phyloP scores from a whole-genome alignment of 2,797 vertebrate genomes.

The Dryobates pubescens region DNA sequence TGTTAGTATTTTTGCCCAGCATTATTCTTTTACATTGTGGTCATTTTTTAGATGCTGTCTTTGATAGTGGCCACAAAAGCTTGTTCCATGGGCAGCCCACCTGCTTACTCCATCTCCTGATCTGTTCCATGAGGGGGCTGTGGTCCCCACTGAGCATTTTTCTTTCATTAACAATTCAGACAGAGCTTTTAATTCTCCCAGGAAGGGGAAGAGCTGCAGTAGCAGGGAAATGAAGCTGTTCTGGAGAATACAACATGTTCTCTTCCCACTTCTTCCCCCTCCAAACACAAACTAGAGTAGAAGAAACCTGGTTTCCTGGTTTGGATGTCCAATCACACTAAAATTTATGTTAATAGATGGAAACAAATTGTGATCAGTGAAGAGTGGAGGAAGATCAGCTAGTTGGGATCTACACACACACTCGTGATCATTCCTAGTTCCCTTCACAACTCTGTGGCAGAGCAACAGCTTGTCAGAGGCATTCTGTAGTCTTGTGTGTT shows the following conservation, averaged over 20 bases:
- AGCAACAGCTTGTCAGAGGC: not conserved
- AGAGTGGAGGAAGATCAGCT: not conserved
- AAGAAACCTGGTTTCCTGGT: not conserved
- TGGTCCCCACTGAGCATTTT: not conserved
- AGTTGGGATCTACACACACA: not conserved
- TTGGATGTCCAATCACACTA: not conserved
- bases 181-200: not conserved
- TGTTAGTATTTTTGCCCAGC: not conserved
- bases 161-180: not conserved
- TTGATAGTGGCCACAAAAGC: not conserved
- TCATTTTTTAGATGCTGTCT: not conserved
- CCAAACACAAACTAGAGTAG: not conserved
- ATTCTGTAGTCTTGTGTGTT: not conserved
- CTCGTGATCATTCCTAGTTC: slow-evolving; percentile 5
- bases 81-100: not conserved
- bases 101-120: not conserved
- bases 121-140: not conserved
- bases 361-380: not conserved
- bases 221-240: not conserved
- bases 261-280: not conserved
- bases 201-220: not conserved
- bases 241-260: not conserved
- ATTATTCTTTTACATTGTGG: not conserved
- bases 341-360: not conserved
- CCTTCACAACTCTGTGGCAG: not conserved